Percentiles rank a stretch among this genome's conserved stretches.
phyloP scores from a whole-genome alignment of 2,113 vertebrate genomes.

The Cranoglanis bouderius region DNA sequence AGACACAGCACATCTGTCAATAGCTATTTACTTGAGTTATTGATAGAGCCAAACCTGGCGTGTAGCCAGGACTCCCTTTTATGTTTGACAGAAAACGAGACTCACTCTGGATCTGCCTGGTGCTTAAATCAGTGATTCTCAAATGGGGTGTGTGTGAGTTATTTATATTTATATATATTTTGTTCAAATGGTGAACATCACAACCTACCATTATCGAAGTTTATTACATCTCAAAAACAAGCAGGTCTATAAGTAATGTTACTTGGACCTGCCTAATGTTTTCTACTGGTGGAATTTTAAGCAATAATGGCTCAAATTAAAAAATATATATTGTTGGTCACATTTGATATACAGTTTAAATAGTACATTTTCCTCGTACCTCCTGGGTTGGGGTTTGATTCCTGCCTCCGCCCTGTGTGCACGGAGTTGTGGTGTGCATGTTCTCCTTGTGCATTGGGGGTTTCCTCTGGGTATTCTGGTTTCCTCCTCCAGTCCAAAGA shows the following conservation, averaged over 20 bases:
- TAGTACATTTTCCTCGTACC: too few relatives aligned
- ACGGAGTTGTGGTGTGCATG: too few relatives aligned
- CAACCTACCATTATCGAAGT: too few relatives aligned
- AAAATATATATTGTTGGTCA: not conserved
- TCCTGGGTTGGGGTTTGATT: too few relatives aligned
- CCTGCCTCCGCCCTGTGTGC: too few relatives aligned
- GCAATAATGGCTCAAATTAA: not conserved
- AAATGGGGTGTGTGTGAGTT: not conserved
- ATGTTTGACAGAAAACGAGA: not conserved
- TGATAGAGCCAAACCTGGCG: not conserved
- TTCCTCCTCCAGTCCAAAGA: too few relatives aligned
- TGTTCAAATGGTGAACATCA: not conserved
- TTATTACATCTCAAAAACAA: not conserved
- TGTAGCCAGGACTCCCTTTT: not conserved
- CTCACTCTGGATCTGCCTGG: not conserved
- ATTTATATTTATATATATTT: not conserved
- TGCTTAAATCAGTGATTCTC: not conserved
- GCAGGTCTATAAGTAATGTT: not conserved
- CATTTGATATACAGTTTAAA: too few relatives aligned
- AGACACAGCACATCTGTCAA: not conserved
- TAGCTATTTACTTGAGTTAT: slow-evolving; percentile 7
- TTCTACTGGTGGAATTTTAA: not conserved
- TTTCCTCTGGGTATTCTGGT: too few relatives aligned
- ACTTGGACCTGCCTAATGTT: not conserved
- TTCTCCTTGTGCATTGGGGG: too few relatives aligned